Base-by-base conservation (phyloP, 2,888 invertebrate genomes). In the Dicranocentrus wangi region DNA sequence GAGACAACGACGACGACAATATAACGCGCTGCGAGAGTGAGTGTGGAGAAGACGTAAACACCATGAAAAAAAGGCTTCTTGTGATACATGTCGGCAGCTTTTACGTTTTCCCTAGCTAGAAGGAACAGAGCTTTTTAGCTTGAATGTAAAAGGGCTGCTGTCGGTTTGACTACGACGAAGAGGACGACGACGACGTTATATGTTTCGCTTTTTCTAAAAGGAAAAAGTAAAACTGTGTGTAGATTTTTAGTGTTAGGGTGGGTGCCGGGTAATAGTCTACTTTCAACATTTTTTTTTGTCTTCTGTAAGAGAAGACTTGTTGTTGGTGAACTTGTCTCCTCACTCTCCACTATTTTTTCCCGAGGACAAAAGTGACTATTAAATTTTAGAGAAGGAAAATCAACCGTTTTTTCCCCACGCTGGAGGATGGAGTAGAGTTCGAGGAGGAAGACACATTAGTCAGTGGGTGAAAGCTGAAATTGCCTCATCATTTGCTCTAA, bases 401-500 rank as follows among this genome's bases (percentile, higher is more conserved):
- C 72, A 72, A 51, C 51, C 51, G 61, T 32, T 61, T 51, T 28
- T 19, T 58, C 23, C 58, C 19, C 58, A n/a, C n/a, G n/a, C n/a
- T n/a, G n/a, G n/a, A n/a, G n/a, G n/a, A n/a, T n/a, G n/a, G n/a
- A n/a, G n/a, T n/a, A n/a, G n/a, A n/a, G n/a, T n/a, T n/a, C n/a
- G n/a, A n/a, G 15, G 43, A 60, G 27, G 1, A n/a, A 63, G 28
- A 61, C 25, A 28, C 75, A 81, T 81, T 75, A 69, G 75, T 69
- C 63, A 75, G 55, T 75, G 66, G 68, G 75, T 71, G 76, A 76
- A 81, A 81, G 70, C 58, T 71, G 58, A 58, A 79, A 71, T 76
- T 77, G 76, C 71, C 81, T 77, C 75, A 66, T 66, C 71, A 70
- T 71, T 55, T 72, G 73, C 66, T 39, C 23, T 55, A 58, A 60